These are phyloP conservation scores for Amia ocellicauda DNA, from an alignment of 2,113 vertebrate species.

Conservation along the genomic window DNA sequence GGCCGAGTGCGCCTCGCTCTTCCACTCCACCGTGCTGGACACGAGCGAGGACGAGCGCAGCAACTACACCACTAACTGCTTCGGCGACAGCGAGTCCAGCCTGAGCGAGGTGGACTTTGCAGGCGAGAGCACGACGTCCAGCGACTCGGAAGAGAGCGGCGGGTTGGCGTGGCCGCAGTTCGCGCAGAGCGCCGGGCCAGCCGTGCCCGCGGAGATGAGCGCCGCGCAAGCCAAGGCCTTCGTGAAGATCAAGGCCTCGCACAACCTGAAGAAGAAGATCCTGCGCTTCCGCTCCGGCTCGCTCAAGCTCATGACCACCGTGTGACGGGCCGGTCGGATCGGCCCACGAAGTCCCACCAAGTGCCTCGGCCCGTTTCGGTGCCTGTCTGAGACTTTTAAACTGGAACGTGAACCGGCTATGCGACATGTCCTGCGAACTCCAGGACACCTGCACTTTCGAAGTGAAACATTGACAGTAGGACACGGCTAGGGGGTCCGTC, in stretches of 20 bases:
- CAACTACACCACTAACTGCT: slow-evolving; percentile 89
- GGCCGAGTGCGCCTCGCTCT: slow-evolving; percentile 86
- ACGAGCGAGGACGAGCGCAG: slow-evolving; percentile 87
- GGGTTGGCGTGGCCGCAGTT: slow-evolving; percentile 83
- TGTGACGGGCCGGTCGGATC: slow-evolving; percentile 49
- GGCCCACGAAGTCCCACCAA: slow-evolving; percentile 22
- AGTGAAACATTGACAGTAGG: slow-evolving; percentile 18
- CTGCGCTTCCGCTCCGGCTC: slow-evolving; percentile 87
- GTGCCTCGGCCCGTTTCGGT: slow-evolving; percentile 42
- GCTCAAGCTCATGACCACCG: slow-evolving; percentile 93
- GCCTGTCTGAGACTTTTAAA: slow-evolving; percentile 15
- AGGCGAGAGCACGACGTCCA: slow-evolving; percentile 72
- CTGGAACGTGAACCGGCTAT: slow-evolving; percentile 17
- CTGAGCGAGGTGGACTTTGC: slow-evolving; percentile 78
- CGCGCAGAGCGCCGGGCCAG: slow-evolving; percentile 60
- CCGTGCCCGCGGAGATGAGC: slow-evolving; percentile 55
- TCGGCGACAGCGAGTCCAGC: slow-evolving; percentile 90
- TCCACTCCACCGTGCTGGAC: slow-evolving; percentile 89
- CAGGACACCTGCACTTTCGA: slow-evolving; percentile 50
- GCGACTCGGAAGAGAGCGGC: slow-evolving; percentile 81
- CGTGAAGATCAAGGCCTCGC: slow-evolving; percentile 93
- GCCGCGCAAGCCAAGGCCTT: slow-evolving; percentile 72
- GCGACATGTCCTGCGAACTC: slow-evolving; percentile 22
- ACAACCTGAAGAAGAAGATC: slow-evolving; percentile 95
- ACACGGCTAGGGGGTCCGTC: slow-evolving; percentile 23